Percentiles rank a stretch among this genome's conserved stretches.
These are phyloP conservation scores for Mycetomoellerius zeteki DNA, from an alignment of 1,140 invertebrate species.

Conservation along the genomic window DNA sequence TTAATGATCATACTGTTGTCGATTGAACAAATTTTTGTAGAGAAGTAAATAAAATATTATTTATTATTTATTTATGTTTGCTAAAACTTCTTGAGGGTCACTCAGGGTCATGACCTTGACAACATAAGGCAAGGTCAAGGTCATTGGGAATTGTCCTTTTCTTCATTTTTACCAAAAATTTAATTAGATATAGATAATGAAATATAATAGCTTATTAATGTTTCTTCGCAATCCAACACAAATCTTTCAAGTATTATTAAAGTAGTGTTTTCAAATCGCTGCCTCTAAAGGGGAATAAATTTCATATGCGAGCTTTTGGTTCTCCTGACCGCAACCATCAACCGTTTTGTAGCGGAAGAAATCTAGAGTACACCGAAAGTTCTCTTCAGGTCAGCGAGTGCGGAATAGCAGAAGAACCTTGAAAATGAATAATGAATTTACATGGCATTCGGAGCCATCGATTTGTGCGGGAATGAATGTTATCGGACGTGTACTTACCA, in stretches of 20 bases:
- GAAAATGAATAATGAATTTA: slow-evolving; percentile 72
- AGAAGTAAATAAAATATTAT: not conserved
- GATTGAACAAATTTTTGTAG: not conserved
- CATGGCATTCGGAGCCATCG: slow-evolving; percentile 36
- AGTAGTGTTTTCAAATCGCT: not conserved
- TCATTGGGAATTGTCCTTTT: too few species aligned
- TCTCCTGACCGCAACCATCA: not conserved
- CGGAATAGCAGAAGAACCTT: not conserved
- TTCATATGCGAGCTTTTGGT: not conserved
- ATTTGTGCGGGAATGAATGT: slow-evolving; percentile 14
- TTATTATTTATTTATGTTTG: not conserved
- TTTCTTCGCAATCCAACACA: not conserved
- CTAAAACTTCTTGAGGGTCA: not conserved
- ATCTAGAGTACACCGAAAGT: slow-evolving; percentile 41
- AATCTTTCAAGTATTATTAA: slow-evolving; percentile 3
- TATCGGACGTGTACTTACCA: slow-evolving; percentile 18
- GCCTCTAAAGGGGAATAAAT: not conserved
- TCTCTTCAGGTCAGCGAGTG: slow-evolving; percentile 15
- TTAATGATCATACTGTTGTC: not conserved
- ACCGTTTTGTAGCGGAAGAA: slow-evolving; percentile 28
- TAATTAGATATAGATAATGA: not conserved
- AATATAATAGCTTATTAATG: not conserved
- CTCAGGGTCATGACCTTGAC: too few species aligned
- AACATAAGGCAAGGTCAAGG: too few species aligned
- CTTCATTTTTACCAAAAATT: too few species aligned